Evolutionary conservation across 1,140 invertebrate species (phyloP), one percentile per base, ranked within the genome.

Genomic region (Megalonaias nervosa): DNA sequence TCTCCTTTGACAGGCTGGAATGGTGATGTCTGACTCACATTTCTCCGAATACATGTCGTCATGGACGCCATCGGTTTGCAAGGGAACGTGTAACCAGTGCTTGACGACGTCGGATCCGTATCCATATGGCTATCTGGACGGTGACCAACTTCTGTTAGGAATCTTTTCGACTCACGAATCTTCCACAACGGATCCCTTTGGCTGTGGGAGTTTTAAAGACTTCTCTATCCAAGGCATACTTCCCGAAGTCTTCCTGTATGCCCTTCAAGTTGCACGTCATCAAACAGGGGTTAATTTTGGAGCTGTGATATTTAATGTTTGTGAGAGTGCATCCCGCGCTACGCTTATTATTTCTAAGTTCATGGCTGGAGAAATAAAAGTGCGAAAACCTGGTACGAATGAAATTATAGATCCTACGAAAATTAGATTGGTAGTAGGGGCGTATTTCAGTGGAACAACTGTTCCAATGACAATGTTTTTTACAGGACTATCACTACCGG

Each of bases 401-500:
- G 9, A 48, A 16, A 48, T 71, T 15, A 74, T 82, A 26, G 74
- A 83, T 59, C 75, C 75, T 1, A 67, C 79, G 12, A 82, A 85
- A 72, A 71, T 88, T 55, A 82, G 83, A 15, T 82, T 80, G 0
- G 84, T 87, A 38, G 81, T 89, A 14, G 87, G 81, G 1, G 74
- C 84, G 58, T 80, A 82, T 9, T 80, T 85, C 31, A 89, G 88
- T 61, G 83, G 82, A 4, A 84, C 83, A 0, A 87, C 87, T 23
- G 82, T 87, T 21, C 79, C 82, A 2, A 66, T 84, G 6, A 84
- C 85, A 13, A 65, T 71, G 12, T 74, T 87, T 55, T 84, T 85
- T 67, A 81, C 80, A 14, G 79, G 77, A 13, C 21, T 85, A 14
- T 75, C 77, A 92, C 93, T 95, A 81, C 94, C 94, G 0, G 93